Evolutionary conservation across 2,797 vertebrate genomes (phyloP).

Genomic region (Tamandua tetradactyla): DNA sequence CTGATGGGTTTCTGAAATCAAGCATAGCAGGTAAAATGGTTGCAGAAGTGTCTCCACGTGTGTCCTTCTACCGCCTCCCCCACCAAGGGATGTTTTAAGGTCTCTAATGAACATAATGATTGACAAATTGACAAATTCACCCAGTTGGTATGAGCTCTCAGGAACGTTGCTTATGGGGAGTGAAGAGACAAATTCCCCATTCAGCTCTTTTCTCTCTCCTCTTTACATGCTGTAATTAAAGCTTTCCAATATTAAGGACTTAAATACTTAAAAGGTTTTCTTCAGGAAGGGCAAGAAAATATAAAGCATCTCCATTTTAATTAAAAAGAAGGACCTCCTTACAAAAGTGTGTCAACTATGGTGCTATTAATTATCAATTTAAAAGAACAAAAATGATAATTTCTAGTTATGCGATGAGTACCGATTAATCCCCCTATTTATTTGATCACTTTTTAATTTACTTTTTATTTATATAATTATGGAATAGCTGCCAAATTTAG

Average conservation of each 20-base stretch:
- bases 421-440: conserved; percentile 27
- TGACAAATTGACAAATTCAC: neutral
- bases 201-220: neutral
- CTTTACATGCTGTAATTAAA: neutral
- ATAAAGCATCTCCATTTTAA: conserved; percentile 67
- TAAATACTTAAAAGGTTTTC: conserved; percentile 51
- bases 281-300: conserved; percentile 62
- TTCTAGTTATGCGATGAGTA: conserved; percentile 35
- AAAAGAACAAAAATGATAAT: conserved; percentile 24
- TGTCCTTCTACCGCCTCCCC: too few species aligned
- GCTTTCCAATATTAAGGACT: neutral
- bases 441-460: conserved; percentile 71
- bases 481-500: neutral
- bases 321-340: conserved; percentile 62
- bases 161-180: neutral
- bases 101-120: neutral
- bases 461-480: conserved; percentile 67
- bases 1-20: neutral
- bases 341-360: conserved; percentile 12
- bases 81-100: neutral
- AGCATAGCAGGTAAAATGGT: neutral
- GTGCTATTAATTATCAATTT: conserved; percentile 1
- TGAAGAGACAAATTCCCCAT: neutral
- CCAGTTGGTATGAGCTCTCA: neutral
- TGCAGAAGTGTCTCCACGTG: neutral